Conservation (phyloP, 2,888 invertebrate species). For the Eupeodes latifasciatus region DNA sequence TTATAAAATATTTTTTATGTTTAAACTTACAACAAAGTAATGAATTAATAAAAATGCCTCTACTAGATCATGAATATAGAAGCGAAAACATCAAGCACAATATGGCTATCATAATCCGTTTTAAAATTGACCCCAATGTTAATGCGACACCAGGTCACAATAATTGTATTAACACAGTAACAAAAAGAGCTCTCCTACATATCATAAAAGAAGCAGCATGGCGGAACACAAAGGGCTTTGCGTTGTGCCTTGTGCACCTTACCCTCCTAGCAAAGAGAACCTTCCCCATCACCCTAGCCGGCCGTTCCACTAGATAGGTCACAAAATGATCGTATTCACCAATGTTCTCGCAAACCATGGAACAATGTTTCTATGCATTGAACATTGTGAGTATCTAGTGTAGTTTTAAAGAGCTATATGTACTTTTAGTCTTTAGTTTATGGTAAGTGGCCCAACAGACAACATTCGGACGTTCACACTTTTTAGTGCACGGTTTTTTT, state of each 20-base stretch:
- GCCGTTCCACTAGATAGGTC: slow-evolving; percentile 70
- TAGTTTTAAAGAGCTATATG: no score
- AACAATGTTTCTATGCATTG: slow-evolving; percentile 15
- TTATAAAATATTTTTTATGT: slow-evolving; percentile 32
- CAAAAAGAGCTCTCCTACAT: slow-evolving; percentile 39
- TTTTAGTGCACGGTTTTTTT: slow-evolving; percentile 10
- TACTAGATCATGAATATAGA: no score
- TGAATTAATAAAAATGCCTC: no score
- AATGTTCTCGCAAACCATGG: slow-evolving; percentile 26
- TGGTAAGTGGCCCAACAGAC: slow-evolving; percentile 42
- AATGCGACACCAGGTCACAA: slow-evolving; percentile 55
- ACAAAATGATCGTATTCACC: slow-evolving; percentile 44
- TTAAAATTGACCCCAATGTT: slow-evolving; percentile 23
- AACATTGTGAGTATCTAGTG: slow-evolving; percentile 10
- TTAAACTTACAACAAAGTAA: background rate
- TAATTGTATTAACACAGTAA: slow-evolving; percentile 14
- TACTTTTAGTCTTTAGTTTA: slow-evolving; percentile 39
- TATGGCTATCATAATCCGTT: background rate
- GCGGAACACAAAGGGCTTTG: slow-evolving; percentile 54
- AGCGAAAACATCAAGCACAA: background rate
- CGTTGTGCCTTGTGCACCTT: slow-evolving; percentile 1
- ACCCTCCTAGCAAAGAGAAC: slow-evolving; percentile 8
- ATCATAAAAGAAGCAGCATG: background rate
- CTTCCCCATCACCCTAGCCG: background rate
- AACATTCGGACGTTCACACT: slow-evolving; percentile 54